phyloP scores from a whole-genome alignment of 2,888 invertebrate genomes.

The Teleogryllus oceanicus region DNA sequence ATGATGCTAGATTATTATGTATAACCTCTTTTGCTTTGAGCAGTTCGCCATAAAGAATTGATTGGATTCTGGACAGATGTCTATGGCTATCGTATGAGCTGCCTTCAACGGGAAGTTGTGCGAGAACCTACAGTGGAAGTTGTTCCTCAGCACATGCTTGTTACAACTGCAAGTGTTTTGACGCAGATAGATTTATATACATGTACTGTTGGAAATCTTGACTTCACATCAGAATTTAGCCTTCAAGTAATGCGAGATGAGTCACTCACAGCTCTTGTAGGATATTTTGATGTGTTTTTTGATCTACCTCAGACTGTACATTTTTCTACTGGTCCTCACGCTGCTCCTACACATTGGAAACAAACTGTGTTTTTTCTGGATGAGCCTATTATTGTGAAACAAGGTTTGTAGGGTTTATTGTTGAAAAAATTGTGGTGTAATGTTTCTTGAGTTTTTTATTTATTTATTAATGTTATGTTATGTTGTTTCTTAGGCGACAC shows the following conservation, averaged over 20 bases:
- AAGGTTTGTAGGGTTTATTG: constrained; percentile 51
- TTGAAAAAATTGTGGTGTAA: not conserved
- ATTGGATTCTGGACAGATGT: constrained; percentile 90
- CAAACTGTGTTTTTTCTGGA: constrained; percentile 86
- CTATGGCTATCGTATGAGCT: constrained; percentile 90
- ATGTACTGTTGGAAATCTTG: constrained; percentile 67
- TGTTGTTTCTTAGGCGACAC: constrained; percentile 52
- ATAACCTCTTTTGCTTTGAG: constrained; percentile 39
- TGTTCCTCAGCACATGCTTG: constrained; percentile 60
- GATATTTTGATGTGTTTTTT: constrained; percentile 89
- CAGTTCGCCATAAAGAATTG: constrained; percentile 65
- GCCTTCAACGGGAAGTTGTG: constrained; percentile 79
- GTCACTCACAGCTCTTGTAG: constrained; percentile 73
- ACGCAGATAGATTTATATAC: constrained; percentile 72
- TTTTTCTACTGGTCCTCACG: constrained; percentile 76
- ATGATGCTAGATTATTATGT: too few species aligned
- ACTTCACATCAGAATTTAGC: constrained; percentile 68
- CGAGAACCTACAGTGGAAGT: constrained; percentile 70
- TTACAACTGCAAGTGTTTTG: constrained; percentile 63
- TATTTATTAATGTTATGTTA: constrained; percentile 26
- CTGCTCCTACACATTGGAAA: constrained; percentile 86
- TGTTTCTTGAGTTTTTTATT: constrained; percentile 18
- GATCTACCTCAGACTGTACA: constrained; percentile 62
- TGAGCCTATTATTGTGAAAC: constrained; percentile 64
- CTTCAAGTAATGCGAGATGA: constrained; percentile 63